Evolutionary conservation across 2,888 invertebrate species (phyloP).

Genomic region (Alsophila aescularia): DNA sequence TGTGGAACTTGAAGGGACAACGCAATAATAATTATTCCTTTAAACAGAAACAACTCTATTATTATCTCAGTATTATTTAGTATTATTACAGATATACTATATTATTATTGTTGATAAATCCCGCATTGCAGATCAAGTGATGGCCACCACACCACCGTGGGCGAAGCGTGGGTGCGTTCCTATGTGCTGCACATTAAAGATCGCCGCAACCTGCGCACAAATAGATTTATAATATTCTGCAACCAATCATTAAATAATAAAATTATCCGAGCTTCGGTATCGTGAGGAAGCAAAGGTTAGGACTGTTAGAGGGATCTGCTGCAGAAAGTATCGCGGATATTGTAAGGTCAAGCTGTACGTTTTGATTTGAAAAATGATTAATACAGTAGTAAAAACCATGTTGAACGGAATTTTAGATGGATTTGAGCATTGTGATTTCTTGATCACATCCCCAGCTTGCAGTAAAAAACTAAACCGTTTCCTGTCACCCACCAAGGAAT

Average conservation of each 20-base stretch:
- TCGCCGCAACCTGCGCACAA: constrained; percentile 28
- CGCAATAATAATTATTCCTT: no score
- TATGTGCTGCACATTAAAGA: constrained; percentile 69
- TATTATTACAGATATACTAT: no score
- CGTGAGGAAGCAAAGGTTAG: constrained; percentile 32
- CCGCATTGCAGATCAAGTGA: background rate
- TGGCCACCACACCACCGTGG: constrained; percentile 61
- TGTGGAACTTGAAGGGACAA: no score
- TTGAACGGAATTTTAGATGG: no score
- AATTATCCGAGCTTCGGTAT: constrained; percentile 20
- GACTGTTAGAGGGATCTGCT: constrained; percentile 15
- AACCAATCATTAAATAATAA: constrained; percentile 29
- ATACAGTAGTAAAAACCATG: no score
- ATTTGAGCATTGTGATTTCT: no score
- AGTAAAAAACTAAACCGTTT: constrained; percentile 49
- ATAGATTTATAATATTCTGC: constrained; percentile 31
- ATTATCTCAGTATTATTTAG: no score
- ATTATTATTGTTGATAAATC: background rate
- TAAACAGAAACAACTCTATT: no score
- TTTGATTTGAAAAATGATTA: background rate
- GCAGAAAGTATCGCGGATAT: constrained; percentile 11
- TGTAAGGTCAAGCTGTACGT: constrained; percentile 15
- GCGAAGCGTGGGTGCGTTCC: constrained; percentile 72
- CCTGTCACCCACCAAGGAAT: constrained; percentile 56
- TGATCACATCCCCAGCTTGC: no score